These are phyloP conservation scores for Salarias fasciatus DNA, from an alignment of 2,797 vertebrate species.

Conservation along the genomic window DNA sequence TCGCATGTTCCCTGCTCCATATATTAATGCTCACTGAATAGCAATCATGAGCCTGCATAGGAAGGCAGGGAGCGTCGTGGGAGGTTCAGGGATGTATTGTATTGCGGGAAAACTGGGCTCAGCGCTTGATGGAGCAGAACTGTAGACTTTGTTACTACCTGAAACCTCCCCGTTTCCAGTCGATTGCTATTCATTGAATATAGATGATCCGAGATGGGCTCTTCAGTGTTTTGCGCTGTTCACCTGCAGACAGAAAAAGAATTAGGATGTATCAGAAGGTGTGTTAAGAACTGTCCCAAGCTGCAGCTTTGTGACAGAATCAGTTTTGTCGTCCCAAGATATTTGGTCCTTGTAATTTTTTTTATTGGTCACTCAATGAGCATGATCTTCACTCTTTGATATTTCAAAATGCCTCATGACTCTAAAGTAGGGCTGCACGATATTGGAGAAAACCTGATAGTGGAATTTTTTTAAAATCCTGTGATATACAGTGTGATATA, in stretches of 20 bases:
- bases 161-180: conserved; percentile 19
- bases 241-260: conserved; percentile 1
- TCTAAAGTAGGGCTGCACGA: too few relatives aligned
- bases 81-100: conserved; percentile 35
- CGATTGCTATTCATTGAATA: conserved; percentile 42
- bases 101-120: conserved; percentile 18
- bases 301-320: background rate
- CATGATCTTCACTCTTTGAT: too few relatives aligned
- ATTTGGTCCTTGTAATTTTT: too few relatives aligned
- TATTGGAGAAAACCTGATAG: too few relatives aligned
- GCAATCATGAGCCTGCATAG: conserved; percentile 56
- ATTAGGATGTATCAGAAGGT: background rate
- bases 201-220: conserved; percentile 28
- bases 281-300: background rate
- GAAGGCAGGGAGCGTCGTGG: conserved; percentile 6
- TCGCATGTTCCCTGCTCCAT: conserved; percentile 41
- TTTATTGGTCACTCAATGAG: too few relatives aligned
- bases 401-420: too few relatives aligned
- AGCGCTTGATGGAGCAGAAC: conserved; percentile 44
- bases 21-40: conserved; percentile 68
- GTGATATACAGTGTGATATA: too few relatives aligned
- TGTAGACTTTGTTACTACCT: conserved; percentile 26
- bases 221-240: conserved; percentile 16
- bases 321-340: too few relatives aligned
- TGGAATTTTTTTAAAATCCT: too few relatives aligned